A percentile compares a stretch with the other conserved stretches of the same genome.
phyloP scores from a whole-genome alignment of 2,888 invertebrate genomes.

The Hanleya hanleyi region DNA sequence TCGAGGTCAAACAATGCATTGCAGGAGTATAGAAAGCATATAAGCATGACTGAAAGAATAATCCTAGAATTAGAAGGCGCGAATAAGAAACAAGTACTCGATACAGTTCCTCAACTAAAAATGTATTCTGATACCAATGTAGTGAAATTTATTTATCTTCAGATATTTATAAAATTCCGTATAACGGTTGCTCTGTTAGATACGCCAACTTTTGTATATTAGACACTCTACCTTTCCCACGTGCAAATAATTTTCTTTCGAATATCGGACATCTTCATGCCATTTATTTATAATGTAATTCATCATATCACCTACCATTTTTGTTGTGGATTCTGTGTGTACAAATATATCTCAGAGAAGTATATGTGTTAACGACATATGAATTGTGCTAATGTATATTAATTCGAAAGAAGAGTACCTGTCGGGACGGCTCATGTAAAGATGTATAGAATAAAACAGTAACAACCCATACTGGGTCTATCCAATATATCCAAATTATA shows the following conservation, averaged over 20 bases:
- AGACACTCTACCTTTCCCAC: background rate
- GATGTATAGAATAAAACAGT: constrained; percentile 3
- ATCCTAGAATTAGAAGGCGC: too few relatives aligned
- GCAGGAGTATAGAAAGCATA: too few relatives aligned
- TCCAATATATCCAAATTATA: too few relatives aligned
- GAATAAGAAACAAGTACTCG: too few relatives aligned
- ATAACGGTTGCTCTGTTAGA: background rate
- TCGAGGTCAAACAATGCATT: too few relatives aligned
- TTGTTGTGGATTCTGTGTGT: background rate
- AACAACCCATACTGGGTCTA: background rate
- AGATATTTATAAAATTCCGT: constrained; percentile 6
- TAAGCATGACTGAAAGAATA: too few relatives aligned
- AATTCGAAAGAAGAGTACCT: background rate
- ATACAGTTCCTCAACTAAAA: too few relatives aligned
- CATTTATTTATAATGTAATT: constrained; percentile 1
- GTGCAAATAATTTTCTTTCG: background rate
- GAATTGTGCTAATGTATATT: background rate
- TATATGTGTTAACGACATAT: background rate
- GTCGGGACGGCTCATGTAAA: background rate
- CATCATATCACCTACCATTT: background rate
- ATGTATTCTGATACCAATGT: too few relatives aligned
- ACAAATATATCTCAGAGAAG: background rate
- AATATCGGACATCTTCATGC: background rate
- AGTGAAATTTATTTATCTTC: constrained; percentile 4
- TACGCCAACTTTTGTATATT: background rate